Base-by-base conservation (phyloP, 2,888 invertebrate species). In the Macroteleia sp. region DNA sequence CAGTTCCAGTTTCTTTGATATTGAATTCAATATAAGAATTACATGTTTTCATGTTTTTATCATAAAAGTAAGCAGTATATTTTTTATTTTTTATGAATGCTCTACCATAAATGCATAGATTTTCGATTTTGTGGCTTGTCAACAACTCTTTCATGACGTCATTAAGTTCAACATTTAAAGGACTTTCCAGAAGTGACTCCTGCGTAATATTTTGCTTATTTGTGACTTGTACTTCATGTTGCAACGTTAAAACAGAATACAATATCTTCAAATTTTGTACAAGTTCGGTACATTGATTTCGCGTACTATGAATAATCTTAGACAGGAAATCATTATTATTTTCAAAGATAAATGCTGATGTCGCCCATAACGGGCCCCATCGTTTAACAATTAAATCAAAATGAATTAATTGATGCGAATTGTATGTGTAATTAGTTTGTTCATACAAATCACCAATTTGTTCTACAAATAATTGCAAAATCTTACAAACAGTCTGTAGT, bases 361-460 rank as follows among this genome's bases (percentile, higher is more conserved):
- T 76, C 3, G 78, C 74, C 77, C 77, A 81, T 17, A 83, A 76
- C 42, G 82, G 83, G 25, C 85, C 83, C 82, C 83, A 85, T 14
- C 81, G 57, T 61, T 66, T 67, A 17, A 83, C 82, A 62, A 48
- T 41, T 16, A 81, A 46, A 0, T 42, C 48, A 9, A 82, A 64
- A 75, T 84, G 84, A 20, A 73, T 14, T 14, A 54, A 8, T 44
- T 83, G 83, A 67, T 85, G 83, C 12, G 71, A 19, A 48, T 85
- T 85, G 34, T 82, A 84, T 22, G 75, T 76, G 14, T 81, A 67
- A 34, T 36, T 52, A 10, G 62, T 44, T 20, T 80, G 70, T 22
- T 59, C 17, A 34, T 82, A 85, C 3, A 82, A 36, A 4, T n/a
- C 42, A 20, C 41, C 32, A 42, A 70, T 76, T 48, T 79, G 25